Base-by-base conservation (phyloP, 2,797 vertebrate species). In the Simalia tracyae region DNA sequence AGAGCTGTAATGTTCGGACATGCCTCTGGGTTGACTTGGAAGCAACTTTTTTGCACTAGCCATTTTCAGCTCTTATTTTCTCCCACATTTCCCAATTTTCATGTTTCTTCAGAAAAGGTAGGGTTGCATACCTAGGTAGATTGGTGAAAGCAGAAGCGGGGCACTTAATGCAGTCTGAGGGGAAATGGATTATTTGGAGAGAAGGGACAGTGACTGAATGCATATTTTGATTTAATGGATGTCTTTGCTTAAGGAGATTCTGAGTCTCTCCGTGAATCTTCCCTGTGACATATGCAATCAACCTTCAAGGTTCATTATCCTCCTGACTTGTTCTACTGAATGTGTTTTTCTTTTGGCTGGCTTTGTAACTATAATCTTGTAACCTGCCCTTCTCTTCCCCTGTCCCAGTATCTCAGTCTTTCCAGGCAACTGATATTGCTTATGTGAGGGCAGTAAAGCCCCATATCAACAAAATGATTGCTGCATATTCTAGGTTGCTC, bases 1-100 rank as follows among this genome's bases (percentile, higher is more conserved):
- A 59, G 98, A 98, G 84, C 97, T 98, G 64, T 98, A 97, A 97
- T 0, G 46, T 60, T 56, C 42, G 85, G 86, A 89, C 88, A 31
- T 76, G 86, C 89, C 56, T 63, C 86, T 91, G 64, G 72, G 6
- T 31, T 60, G 76, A 87, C 42, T 61, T 5, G 11, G 31, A 66
- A 59, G 68, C 89, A 66, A 90, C 36, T 54, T 66, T 90, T 92
- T 89, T 84, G 90, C 90, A 91, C 90, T 84, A 66, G 36, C 68
- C 90, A 84, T 54, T 90, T 88, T 92, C 57, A 88, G 31, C 50
- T 90, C 56, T 90, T 59, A 42, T 64, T 31, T 54, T 88, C 46
- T 66, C 63, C 19, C 63, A 76, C 64, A 15, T 64, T n/a, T 42
- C 59, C 60, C 9, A 28, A 81, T 59, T 11, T 61, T 28, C 54